Evolutionary conservation across 2,888 invertebrate species (phyloP), one percentile per base, ranked within the genome.

Genomic region (Omphaloscelis lunosa): DNA sequence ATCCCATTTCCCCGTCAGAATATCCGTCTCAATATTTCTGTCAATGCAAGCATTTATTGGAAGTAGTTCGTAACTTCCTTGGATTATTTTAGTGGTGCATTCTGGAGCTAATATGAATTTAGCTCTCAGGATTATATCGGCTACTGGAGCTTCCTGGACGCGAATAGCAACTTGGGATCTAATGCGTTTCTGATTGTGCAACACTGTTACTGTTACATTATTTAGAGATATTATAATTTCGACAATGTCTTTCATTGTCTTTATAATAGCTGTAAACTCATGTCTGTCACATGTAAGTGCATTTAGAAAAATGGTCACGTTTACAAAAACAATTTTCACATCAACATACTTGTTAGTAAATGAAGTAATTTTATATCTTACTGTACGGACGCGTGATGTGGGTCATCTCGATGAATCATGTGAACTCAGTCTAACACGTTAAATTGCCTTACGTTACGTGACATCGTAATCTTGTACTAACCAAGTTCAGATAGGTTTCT

Each of bases 361-460:
- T 77, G 20, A 77, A 83, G 77, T 84, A 48, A 77, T 80, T 89
- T 89, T 83, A 75, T 71, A 72, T 89, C 83, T 90, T 93, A 91
- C 93, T 89, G 93, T 92, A 91, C 79, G 86, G 86, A 89, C 86
- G 89, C 90, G 90, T 93, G 93, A 94, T 93, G 91, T 95, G 89
- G 95, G 95, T 93, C 93, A 92, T 79, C 81, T 88, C 90, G 91
- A 93, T 95, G 94, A 95, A 92, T 95, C 94, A 93, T 89, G 89
- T 92, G 92, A 92, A 91, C 91, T 90, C 84, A 48, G 89, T 90
- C 89, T 89, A 90, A 89, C 89, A 91, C 90, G 89, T 90, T 85
- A 89, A 91, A 90, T 89, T 89, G 87, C 88, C 89, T 90, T 91
- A 89, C 88, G 90, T 90, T 93, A 94, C 94, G 94, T 95, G 94